Evolutionary conservation across 2,888 invertebrate species (phyloP).

Genomic region (Apodemia zela): DNA sequence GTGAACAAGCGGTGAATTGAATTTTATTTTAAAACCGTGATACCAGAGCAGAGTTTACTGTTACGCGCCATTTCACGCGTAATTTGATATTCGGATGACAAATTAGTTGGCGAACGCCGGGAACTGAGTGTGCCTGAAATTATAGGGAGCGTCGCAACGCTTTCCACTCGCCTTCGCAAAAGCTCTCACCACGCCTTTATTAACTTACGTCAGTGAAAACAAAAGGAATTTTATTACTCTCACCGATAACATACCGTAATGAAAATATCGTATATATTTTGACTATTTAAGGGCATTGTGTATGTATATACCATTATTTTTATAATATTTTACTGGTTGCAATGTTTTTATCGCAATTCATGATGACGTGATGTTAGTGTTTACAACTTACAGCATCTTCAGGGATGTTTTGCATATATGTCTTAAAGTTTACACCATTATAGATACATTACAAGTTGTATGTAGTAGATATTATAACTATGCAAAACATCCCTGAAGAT

Average conservation of each 20-base stretch:
- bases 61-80: constrained; percentile 74
- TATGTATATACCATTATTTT: too few relatives aligned
- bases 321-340: too few relatives aligned
- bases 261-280: not conserved
- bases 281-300: too few relatives aligned
- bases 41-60: constrained; percentile 61
- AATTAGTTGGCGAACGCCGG: constrained; percentile 67
- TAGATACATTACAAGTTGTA: too few relatives aligned
- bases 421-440: too few relatives aligned
- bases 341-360: too few relatives aligned
- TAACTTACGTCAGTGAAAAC: constrained; percentile 16
- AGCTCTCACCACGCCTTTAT: constrained; percentile 16
- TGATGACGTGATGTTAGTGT: too few relatives aligned
- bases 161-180: constrained; percentile 27
- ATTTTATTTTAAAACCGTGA: constrained; percentile 68
- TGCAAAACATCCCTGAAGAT: too few relatives aligned
- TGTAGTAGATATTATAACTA: too few relatives aligned
- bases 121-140: constrained; percentile 55
- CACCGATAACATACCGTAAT: not conserved
- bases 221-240: constrained; percentile 13
- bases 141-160: constrained; percentile 51
- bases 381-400: too few relatives aligned
- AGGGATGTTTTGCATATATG: too few relatives aligned
- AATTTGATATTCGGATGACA: constrained; percentile 78
- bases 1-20: constrained; percentile 51